phyloP scores from a whole-genome alignment of 2,888 invertebrate species.

The Tachina grossa region DNA sequence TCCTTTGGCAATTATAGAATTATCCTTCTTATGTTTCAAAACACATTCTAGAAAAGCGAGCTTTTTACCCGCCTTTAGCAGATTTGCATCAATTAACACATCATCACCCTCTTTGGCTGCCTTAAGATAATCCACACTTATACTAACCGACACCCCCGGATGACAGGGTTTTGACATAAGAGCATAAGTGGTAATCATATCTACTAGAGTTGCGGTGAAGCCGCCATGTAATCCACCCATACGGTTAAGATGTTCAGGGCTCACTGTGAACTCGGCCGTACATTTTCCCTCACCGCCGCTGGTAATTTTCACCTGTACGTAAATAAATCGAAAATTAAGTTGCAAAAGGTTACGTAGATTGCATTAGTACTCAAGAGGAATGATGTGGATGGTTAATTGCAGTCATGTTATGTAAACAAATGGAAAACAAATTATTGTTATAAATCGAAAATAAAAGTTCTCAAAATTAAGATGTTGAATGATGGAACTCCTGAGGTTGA shows the following conservation, averaged over 20 bases:
- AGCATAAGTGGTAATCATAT: slow-evolving; percentile 90
- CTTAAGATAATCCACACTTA: slow-evolving; percentile 92
- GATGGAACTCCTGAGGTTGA: too few species aligned
- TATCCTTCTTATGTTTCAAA: slow-evolving; percentile 89
- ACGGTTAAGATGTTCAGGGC: slow-evolving; percentile 89
- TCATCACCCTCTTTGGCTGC: slow-evolving; percentile 91
- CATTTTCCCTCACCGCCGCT: slow-evolving; percentile 88
- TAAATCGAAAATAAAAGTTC: too few species aligned
- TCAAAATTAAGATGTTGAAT: too few species aligned
- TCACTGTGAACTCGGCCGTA: slow-evolving; percentile 89
- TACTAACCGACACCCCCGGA: slow-evolving; percentile 92
- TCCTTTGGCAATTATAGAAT: slow-evolving; percentile 90
- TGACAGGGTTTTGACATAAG: slow-evolving; percentile 86
- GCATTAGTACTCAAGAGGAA: not conserved
- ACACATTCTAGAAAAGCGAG: slow-evolving; percentile 93
- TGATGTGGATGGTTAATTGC: not conserved
- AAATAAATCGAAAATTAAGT: slow-evolving; percentile 27
- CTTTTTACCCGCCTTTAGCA: slow-evolving; percentile 89
- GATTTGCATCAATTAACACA: slow-evolving; percentile 90
- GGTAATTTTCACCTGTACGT: slow-evolving; percentile 79
- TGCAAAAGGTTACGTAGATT: not conserved
- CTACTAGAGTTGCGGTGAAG: slow-evolving; percentile 89
- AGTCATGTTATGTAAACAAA: not conserved
- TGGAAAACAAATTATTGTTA: not conserved
- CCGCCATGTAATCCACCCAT: slow-evolving; percentile 93